These are phyloP conservation scores for Lysandra coridon DNA, from an alignment of 2,888 invertebrate species.

Conservation along the genomic window DNA sequence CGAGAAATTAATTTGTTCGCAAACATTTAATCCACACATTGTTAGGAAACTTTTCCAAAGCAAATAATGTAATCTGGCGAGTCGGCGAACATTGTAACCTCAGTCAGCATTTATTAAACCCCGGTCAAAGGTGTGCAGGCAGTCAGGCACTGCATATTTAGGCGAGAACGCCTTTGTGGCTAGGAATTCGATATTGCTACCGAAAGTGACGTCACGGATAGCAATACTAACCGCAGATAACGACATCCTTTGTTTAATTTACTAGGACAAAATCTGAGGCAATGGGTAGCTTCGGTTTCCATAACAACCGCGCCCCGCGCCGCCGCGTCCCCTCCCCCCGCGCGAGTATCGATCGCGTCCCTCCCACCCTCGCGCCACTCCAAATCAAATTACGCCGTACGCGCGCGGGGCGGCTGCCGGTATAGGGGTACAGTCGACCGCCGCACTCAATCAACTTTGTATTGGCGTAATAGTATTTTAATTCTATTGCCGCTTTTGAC, in stretches of 20 bases:
- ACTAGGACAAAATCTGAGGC: conserved; percentile 76
- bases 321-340: conserved; percentile 45
- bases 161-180: conserved; percentile 16
- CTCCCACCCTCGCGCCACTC: conserved; percentile 63
- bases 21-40: background rate
- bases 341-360: conserved; percentile 57
- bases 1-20: background rate
- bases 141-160: conserved; percentile 24
- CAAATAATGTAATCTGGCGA: conserved; percentile 17
- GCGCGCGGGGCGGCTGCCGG: conserved; percentile 52
- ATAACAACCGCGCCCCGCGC: conserved; percentile 74
- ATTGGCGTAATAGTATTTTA: conserved; percentile 77
- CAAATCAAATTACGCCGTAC: conserved; percentile 72
- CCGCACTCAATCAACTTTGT: conserved; percentile 71
- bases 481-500: conserved; percentile 75
- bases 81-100: conserved; percentile 30
- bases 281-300: conserved; percentile 74
- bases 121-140: conserved; percentile 30
- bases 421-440: conserved; percentile 43
- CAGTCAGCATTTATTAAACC: conserved; percentile 31
- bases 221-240: conserved; percentile 47
- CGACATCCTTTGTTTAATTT: conserved; percentile 77
- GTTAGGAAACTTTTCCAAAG: background rate
- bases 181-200: conserved; percentile 29
- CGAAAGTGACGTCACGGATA: background rate